phyloP scores from a whole-genome alignment of 2,797 vertebrate genomes.

The Diplodus sargus region DNA sequence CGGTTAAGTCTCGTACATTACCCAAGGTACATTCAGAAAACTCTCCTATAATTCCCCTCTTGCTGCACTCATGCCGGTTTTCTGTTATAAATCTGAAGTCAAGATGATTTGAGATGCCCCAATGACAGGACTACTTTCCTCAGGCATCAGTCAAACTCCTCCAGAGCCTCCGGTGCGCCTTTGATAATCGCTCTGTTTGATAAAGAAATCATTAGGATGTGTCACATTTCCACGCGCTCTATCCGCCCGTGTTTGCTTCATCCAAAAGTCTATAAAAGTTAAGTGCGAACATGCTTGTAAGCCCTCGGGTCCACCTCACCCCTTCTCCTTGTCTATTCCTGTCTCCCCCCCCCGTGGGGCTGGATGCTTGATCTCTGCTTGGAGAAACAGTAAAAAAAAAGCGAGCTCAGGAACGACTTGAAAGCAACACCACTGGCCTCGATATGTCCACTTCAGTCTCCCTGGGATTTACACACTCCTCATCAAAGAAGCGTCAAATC shows the following conservation, averaged over 20 bases:
- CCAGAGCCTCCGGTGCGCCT: too few relatives aligned
- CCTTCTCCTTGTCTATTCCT: conserved; percentile 48
- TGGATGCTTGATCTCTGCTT: conserved; percentile 50
- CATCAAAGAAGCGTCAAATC: conserved; percentile 27
- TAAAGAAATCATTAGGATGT: conserved; percentile 26
- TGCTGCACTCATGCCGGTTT: background rate
- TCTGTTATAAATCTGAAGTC: background rate
- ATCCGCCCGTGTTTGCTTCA: conserved; percentile 9
- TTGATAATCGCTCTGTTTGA: conserved; percentile 2
- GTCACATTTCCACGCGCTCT: background rate
- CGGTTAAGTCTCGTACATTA: too few relatives aligned
- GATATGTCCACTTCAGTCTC: conserved; percentile 58
- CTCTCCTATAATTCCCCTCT: too few relatives aligned
- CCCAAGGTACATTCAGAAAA: too few relatives aligned
- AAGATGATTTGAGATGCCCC: background rate
- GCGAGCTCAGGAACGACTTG: conserved; percentile 44
- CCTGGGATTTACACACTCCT: conserved; percentile 21
- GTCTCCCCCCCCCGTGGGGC: conserved; percentile 15
- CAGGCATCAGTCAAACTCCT: background rate
- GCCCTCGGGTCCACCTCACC: conserved; percentile 31
- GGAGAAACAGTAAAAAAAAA: conserved; percentile 22
- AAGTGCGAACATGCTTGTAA: conserved; percentile 35
- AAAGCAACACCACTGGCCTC: conserved; percentile 64
- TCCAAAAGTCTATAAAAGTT: conserved; percentile 8
- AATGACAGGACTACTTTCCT: background rate